Evolutionary conservation across 2,797 vertebrate species (phyloP).

Genomic region (Mormyrops boulengeri): DNA sequence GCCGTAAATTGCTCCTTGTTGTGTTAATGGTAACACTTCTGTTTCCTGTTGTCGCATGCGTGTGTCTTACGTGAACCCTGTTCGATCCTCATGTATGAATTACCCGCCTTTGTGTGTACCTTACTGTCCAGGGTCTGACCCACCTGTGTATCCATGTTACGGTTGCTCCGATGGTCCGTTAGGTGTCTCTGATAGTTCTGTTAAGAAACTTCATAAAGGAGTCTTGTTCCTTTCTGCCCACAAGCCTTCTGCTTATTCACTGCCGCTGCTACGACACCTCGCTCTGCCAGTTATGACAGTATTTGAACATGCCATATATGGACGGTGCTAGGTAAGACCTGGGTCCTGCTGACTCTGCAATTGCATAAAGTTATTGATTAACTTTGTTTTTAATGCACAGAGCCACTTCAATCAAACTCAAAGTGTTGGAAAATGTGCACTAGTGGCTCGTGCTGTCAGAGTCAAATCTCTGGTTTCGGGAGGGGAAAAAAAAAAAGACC

Average conservation of each 20-base stretch:
- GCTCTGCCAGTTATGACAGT: neutral
- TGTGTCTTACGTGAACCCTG: neutral
- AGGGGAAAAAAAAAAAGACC: no score
- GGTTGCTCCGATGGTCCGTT: neutral
- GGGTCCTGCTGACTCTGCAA: neutral
- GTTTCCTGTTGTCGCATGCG: neutral
- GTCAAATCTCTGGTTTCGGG: neutral
- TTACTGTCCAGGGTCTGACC: neutral
- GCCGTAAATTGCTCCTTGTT: neutral
- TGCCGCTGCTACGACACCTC: neutral
- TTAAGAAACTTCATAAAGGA: neutral
- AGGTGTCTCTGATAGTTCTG: neutral
- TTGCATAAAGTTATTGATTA: neutral
- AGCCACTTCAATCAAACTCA: neutral
- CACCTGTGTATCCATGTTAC: neutral
- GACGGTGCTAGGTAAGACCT: neutral
- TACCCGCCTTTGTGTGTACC: neutral
- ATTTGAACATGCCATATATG: neutral
- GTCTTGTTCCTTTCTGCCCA: neutral
- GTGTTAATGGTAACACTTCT: neutral
- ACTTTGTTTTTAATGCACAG: neutral
- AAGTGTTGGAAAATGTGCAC: neutral
- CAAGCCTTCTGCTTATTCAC: neutral
- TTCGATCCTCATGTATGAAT: neutral
- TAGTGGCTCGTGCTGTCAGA: neutral